Base-by-base conservation (phyloP, 1,140 invertebrate species). In the Lineus longissimus region DNA sequence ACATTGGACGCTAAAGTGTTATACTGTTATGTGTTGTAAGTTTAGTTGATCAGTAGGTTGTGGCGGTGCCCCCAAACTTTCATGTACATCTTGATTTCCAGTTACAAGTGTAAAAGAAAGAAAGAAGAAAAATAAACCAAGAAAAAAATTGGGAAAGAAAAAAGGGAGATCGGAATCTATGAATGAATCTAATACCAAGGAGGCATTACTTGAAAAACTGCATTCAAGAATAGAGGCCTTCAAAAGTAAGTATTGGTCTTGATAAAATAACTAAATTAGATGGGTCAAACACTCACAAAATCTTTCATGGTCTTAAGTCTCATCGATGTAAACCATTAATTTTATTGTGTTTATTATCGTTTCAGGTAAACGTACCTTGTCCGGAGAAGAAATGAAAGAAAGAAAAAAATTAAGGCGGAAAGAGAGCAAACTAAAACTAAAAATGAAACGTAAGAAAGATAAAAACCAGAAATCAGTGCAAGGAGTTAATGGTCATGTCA, bases 221-320 rank as follows among this genome's bases (percentile, higher is more conserved):
- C 19, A 61, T 22, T 66, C 61, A 0, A 75, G 69, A 45, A 69
- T 78, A 25, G 66, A 65, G 43, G 72, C 73, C 54, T 58, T 76
- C 11, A 62, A 72, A 72, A 70, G 75, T 77, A 62, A 23, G 58
- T 68, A n/a, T n/a, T n/a, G n/a, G n/a, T n/a, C n/a, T n/a, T n/a
- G n/a, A n/a, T n/a, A n/a, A n/a, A n/a, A n/a, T n/a, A n/a, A n/a
- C n/a, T n/a, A n/a, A n/a, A n/a, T n/a, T n/a, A n/a, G n/a, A n/a
- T n/a, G n/a, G n/a, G n/a, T n/a, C n/a, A n/a, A n/a, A n/a, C n/a
- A n/a, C n/a, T n/a, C n/a, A n/a, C n/a, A n/a, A n/a, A n/a, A n/a
- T n/a, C n/a, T n/a, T n/a, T n/a, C n/a, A n/a, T n/a, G n/a, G n/a
- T n/a, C n/a, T n/a, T n/a, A n/a, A n/a, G n/a, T n/a, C n/a, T n/a